Base-by-base conservation (phyloP, 1,140 invertebrate genomes). In the Sweltsa coloradensis region DNA sequence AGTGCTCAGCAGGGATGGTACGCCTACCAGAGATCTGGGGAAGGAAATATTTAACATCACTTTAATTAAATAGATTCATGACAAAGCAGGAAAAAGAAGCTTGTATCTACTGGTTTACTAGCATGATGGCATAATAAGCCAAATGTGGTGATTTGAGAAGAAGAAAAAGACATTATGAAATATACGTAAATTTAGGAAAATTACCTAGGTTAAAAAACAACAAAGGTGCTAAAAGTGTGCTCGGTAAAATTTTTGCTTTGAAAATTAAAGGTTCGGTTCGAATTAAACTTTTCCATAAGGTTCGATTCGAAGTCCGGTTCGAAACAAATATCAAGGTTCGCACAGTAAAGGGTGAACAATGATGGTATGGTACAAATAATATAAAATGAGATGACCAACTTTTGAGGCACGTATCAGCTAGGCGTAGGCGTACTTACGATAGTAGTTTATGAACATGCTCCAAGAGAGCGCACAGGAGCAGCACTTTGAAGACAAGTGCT, bases 401-500 rank as follows among this genome's bases (percentile, higher is more conserved):
- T 19, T 0, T 21, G 21, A 34, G 6, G 26, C 9, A 31, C 29
- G 9, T 31, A 31, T 31, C 29, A 11, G n/a, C 9, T n/a, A 31
- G n/a, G n/a, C 36, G 23, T 11, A 37, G 13, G 1, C 6, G 19
- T 21, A 63, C 60, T 57, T 63, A 76, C 72, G 60, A 59, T 16
- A 71, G 54, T 36, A 86, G 51, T 51, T 69, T 73, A 60, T 83
- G 78, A 6, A 91, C 31, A 62, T 96, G 91, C 58, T 95, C 85
- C 3, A 92, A 59, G 0, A 89, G 68, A 41, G 77, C 83, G 21
- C 84, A 78, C 13, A 85, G 66, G 3, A 93, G 65, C 24, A 95
- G 63, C 2, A 91, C 66, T 70, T 97, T 93, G 59, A 89, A 97
- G 2, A 88, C 65, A 54, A 93, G 85, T 0, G 91, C 90, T 4